Evolutionary conservation across 2,113 vertebrate species (phyloP).

Genomic region (Siniperca knerii): DNA sequence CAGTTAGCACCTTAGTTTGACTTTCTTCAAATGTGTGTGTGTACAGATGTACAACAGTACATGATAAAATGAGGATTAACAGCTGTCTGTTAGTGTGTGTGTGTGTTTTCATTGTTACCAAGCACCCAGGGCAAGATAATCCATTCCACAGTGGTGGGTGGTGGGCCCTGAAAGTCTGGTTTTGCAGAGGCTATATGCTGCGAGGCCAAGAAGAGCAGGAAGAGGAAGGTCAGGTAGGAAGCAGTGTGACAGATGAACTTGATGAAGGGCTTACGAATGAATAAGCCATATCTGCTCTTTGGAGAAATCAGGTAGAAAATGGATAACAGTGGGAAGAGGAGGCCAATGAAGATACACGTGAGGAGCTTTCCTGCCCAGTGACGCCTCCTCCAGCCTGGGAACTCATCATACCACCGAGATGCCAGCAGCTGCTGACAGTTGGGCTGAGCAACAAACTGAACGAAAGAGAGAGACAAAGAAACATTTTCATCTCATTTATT

Average conservation of each 20-base stretch:
- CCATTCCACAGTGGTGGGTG: conserved; percentile 95
- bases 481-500: no score
- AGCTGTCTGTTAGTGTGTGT: not conserved
- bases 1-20: not conserved
- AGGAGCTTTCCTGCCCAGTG: conserved; percentile 97
- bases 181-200: conserved; percentile 91
- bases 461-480: conserved; percentile 44
- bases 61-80: conserved; percentile 1
- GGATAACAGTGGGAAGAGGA: conserved; percentile 94
- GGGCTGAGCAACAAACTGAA: conserved; percentile 97
- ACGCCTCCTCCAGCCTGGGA: conserved; percentile 95
- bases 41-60: conserved; percentile 4
- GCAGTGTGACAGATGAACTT: conserved; percentile 99
- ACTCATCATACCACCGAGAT: conserved; percentile 97
- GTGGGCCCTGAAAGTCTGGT: conserved; percentile 88
- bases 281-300: conserved; percentile 92
- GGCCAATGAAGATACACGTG: conserved; percentile 94
- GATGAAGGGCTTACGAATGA: conserved; percentile 98
- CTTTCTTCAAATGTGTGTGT: not conserved
- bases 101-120: conserved; percentile 83
- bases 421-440: conserved; percentile 98
- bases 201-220: conserved; percentile 94
- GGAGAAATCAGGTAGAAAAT: conserved; percentile 94
- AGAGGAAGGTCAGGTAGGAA: conserved; percentile 98
- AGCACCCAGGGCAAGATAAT: conserved; percentile 99